Base-by-base conservation (phyloP, 2,888 invertebrate species). In the Andricus curvator region DNA sequence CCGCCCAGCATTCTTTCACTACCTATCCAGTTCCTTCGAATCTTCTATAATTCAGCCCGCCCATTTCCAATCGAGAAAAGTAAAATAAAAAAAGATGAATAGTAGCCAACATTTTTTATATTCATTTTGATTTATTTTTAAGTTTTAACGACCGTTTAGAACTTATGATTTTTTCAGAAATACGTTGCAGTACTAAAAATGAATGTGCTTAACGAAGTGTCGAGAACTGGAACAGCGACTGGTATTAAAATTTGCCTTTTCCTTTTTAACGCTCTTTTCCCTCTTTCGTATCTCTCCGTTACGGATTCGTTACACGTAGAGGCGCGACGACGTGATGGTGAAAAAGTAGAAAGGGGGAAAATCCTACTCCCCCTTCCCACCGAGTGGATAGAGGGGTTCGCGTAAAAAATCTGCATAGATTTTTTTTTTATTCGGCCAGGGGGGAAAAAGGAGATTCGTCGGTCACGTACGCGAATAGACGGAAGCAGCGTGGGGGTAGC, bases 281-380 rank as follows among this genome's bases (percentile, higher is more conserved):
- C 29, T 74, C 44, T 20, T 25, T 25, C 41, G 44, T 44, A 77
- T 77, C 62, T 84, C 84, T 80, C 79, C 81, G 86, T 89, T 89
- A 88, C 87, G 89, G 89, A 92, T 92, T 92, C 91, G 88, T 88
- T 90, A 90, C 91, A 90, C 91, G 91, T 91, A 82, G 84, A 77
- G 85, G 85, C 88, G 87, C 88, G 89, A 88, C 89, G 89, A 86
- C 88, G 87, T 90, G 89, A 90, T 89, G 89, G 88, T 89, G 89
- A 89, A 90, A 88, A 87, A 86, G 84, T 84, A 84, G 82, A 80
- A 83, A 81, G 82, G 77, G 80, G 44, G 78, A 80, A 70, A 64
- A 80, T 44, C 82, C 65, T 76, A 79, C 70, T 76, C 64, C 56
- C 68, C 78, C 77, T 80, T 64, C 60, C 79, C 62, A 74, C 74